Evolutionary conservation across 2,888 invertebrate genomes (phyloP).

Genomic region (Uloborus plumipes): DNA sequence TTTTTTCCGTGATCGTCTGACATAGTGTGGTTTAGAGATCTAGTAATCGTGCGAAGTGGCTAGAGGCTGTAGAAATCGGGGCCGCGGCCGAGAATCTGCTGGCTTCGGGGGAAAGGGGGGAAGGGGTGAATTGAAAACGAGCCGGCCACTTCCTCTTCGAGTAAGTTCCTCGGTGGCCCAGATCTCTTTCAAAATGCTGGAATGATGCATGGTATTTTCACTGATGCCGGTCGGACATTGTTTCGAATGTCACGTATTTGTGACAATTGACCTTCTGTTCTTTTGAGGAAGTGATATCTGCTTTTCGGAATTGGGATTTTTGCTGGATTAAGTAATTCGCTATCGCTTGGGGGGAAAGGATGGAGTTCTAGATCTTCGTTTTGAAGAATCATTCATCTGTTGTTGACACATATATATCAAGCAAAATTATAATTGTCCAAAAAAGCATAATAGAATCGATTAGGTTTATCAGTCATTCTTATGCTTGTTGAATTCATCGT

Average conservation of each 20-base stretch:
- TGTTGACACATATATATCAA: too few relatives aligned
- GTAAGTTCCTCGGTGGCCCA: conserved; percentile 26
- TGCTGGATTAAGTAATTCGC: too few relatives aligned
- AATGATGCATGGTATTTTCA: background rate
- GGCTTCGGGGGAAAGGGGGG: background rate
- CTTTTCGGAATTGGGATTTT: too few relatives aligned
- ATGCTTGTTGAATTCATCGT: too few relatives aligned
- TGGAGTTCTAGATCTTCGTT: too few relatives aligned
- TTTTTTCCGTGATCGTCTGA: too few relatives aligned
- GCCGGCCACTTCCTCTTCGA: conserved; percentile 22
- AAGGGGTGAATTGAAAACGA: conserved; percentile 1
- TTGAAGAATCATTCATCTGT: too few relatives aligned
- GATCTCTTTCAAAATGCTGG: conserved; percentile 7
- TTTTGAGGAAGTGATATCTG: background rate
- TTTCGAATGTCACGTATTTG: background rate
- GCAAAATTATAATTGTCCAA: too few relatives aligned
- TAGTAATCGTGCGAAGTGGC: background rate
- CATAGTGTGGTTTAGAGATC: background rate
- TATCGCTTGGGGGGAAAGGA: too few relatives aligned
- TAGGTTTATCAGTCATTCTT: too few relatives aligned
- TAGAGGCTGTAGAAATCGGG: conserved; percentile 9
- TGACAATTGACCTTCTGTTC: background rate
- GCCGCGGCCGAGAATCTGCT: conserved; percentile 21
- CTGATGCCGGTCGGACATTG: too few relatives aligned
- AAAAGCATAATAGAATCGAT: too few relatives aligned